These are phyloP conservation scores for Nanger granti DNA, from an alignment of 2,113 vertebrate genomes.

Conservation along the genomic window DNA sequence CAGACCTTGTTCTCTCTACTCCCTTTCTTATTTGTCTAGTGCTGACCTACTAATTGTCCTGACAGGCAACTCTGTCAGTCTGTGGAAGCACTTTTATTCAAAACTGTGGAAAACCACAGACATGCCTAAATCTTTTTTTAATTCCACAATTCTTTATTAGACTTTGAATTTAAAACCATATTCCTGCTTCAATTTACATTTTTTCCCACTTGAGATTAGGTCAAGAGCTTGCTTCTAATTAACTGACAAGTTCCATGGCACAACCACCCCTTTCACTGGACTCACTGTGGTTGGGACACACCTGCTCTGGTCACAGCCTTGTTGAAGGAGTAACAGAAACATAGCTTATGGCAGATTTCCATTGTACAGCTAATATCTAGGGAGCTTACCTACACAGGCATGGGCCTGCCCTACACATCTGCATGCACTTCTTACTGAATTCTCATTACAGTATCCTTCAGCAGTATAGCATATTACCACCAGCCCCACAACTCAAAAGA, in stretches of 20 bases:
- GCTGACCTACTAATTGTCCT: constrained; percentile 61
- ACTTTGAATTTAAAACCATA: constrained; percentile 9
- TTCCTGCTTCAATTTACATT: background rate
- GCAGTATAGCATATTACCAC: background rate
- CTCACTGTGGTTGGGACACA: background rate
- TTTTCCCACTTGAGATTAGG: background rate
- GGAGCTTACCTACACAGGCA: background rate
- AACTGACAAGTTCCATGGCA: background rate
- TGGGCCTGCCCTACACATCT: background rate
- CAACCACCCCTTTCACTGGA: background rate
- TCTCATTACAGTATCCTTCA: background rate
- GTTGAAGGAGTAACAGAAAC: background rate
- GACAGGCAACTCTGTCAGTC: constrained; percentile 4
- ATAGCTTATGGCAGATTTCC: background rate
- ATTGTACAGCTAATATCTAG: background rate
- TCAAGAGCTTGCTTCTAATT: background rate
- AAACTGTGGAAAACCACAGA: constrained; percentile 42
- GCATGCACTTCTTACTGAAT: background rate
- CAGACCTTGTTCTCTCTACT: constrained; percentile 30
- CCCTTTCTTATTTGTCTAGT: constrained; percentile 41
- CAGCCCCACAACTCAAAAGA: background rate
- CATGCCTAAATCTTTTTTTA: background rate
- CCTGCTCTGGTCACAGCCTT: background rate
- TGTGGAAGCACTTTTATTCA: constrained; percentile 8
- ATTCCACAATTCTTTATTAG: background rate